Percentiles rank a stretch among this genome's conserved stretches.
These are phyloP conservation scores for Hemistola chrysoprasaria DNA, from an alignment of 2,888 invertebrate species.

Conservation along the genomic window DNA sequence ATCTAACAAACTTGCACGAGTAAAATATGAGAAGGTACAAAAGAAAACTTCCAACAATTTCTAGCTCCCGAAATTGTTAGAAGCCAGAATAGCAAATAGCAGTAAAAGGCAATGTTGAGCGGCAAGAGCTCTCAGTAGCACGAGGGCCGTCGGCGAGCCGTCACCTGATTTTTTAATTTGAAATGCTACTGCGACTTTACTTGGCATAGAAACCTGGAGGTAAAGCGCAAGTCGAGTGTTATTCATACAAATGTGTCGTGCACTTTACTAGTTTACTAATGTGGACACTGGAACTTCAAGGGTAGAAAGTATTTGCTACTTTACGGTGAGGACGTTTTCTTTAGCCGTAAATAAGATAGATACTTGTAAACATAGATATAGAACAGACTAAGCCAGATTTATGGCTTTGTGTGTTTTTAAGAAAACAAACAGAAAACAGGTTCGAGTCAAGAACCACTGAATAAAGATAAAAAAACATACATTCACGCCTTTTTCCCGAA, in stretches of 20 bases:
- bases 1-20: no score
- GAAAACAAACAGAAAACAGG: no score
- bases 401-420: no score
- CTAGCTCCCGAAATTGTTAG: not conserved
- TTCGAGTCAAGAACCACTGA: no score
- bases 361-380: no score
- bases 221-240: constrained; percentile 15
- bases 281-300: no score
- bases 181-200: constrained; percentile 17
- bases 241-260: constrained; percentile 19
- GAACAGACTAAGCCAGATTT: no score
- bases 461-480: no score
- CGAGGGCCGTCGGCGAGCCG: constrained; percentile 22
- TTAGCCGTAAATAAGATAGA: no score
- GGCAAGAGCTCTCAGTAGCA: constrained; percentile 21
- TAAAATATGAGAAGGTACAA: no score
- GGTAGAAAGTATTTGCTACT: constrained; percentile 6
- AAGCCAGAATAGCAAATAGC: constrained; percentile 1
- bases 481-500: no score
- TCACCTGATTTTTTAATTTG: constrained; percentile 27
- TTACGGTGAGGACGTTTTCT: no score
- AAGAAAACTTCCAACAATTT: not conserved
- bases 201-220: constrained; percentile 8
- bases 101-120: constrained; percentile 11
- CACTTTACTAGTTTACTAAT: constrained; percentile 1